Evolutionary conservation across 2,797 vertebrate genomes (phyloP), one percentile per base, ranked within the genome.

Genomic region (Sphenodon punctatus): DNA sequence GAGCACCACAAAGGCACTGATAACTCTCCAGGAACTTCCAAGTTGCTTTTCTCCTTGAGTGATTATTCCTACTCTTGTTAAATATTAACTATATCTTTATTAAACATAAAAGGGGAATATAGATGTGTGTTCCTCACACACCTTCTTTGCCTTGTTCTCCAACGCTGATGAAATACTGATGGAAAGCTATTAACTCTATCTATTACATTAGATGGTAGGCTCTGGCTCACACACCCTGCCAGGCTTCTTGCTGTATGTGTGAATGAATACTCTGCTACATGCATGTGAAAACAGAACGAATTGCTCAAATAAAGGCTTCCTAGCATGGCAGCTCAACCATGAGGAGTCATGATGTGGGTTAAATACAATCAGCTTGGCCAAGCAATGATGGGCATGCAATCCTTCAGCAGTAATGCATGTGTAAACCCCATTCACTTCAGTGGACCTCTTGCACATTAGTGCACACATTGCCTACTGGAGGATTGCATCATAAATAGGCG

Each of bases 101-200:
- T 65, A 72, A 76, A 58, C 7, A 49, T 22, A 66, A 27, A 43
- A 23, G 78, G 78, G 12, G 82, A 72, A 56, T 56, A 17, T 49
- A 11, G 46, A 69, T 65, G 11, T 63, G 22, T 49, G 34, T 55
- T 25, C 59, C 67, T 19, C 19, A 46, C 14, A 46, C 2, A 14
- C 14, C 7, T 66, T 15, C 74, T 85, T 65, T 25, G 3, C 16
- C 43, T 53, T 83, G 41, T 39, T 46, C 23, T 72, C 46, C 76
- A 42, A 75, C 78, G 32, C 39, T 5, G 1, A 56, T 80, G 43
- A 84, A 84, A 84, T 34, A 75, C 3, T 56, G 25, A 60, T 41
- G 27, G 23, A 53, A 69, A 68, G 45, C 25, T 19, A 78, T 73
- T 68, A 83, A 48, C n/a, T 88, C 16, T 36, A 59, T 67, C 89